Conservation (phyloP, 2,797 vertebrate species). For the Pseudomugil gertrudae region DNA sequence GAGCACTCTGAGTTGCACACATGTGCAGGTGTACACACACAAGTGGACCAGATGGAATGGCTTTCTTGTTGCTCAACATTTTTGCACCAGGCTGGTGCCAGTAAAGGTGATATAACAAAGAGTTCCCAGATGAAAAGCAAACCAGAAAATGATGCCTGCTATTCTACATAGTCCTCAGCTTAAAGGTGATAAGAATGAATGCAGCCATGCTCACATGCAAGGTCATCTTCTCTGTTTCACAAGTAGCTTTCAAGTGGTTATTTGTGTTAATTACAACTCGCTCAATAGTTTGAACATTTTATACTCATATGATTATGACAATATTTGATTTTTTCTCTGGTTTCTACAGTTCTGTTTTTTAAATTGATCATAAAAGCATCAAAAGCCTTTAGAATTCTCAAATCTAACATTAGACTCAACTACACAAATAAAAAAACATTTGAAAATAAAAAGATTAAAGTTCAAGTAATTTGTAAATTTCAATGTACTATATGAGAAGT, state of each 20-base stretch:
- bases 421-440: neutral
- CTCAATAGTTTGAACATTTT: neutral
- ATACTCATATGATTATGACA: neutral
- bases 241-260: conserved; percentile 14
- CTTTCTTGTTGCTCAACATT: conserved; percentile 33
- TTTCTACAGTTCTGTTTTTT: neutral
- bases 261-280: conserved; percentile 19
- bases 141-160: conserved; percentile 69
- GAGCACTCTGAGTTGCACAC: conserved; percentile 17
- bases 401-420: neutral
- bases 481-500: neutral
- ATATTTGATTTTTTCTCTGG: neutral
- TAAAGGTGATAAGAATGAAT: conserved; percentile 35
- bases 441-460: neutral
- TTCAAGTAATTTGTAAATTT: neutral
- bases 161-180: conserved; percentile 40
- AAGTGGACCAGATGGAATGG: conserved; percentile 37
- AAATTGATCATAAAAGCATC: neutral
- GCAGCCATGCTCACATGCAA: conserved; percentile 24
- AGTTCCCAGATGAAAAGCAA: conserved; percentile 67
- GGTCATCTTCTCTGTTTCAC: conserved; percentile 36
- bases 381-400: neutral
- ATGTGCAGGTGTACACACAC: conserved; percentile 5
- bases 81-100: conserved; percentile 50
- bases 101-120: conserved; percentile 74